Evolutionary conservation across 2,888 invertebrate genomes (phyloP).

Genomic region (Orthonychiurus folsomi): DNA sequence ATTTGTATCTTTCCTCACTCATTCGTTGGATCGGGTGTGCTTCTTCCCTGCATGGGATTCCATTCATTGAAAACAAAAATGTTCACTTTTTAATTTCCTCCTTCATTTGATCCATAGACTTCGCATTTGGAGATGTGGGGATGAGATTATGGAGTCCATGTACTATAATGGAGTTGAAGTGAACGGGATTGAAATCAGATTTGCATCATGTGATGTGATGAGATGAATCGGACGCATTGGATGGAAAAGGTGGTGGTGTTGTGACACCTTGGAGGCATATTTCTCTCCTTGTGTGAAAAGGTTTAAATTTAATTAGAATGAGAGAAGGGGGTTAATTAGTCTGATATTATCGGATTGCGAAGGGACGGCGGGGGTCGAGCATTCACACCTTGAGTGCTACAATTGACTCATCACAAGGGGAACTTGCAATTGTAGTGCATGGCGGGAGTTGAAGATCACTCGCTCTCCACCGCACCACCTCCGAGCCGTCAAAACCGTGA

Average conservation of each 20-base stretch:
- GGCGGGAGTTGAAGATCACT: no score
- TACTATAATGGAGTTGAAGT: background rate
- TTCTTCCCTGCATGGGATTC: no score
- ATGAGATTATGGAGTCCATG: no score
- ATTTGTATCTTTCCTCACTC: no score
- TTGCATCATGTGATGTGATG: background rate
- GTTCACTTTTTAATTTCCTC: no score
- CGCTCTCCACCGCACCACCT: no score
- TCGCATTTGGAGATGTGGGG: no score
- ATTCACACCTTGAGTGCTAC: slow-evolving; percentile 24
- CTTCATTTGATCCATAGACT: no score
- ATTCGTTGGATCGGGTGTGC: no score
- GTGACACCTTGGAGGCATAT: background rate
- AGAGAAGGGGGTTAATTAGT: slow-evolving; percentile 37
- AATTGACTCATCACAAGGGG: slow-evolving; percentile 27
- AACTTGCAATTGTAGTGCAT: no score
- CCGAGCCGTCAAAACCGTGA: no score
- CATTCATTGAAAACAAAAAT: no score
- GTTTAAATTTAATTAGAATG: slow-evolving; percentile 38
- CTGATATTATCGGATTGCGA: slow-evolving; percentile 28
- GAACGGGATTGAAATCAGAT: background rate
- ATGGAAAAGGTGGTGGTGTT: background rate
- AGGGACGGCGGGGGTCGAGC: slow-evolving; percentile 28
- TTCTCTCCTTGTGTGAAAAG: slow-evolving; percentile 16
- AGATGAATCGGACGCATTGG: background rate